These are phyloP conservation scores for Drosophila tani DNA, from an alignment of 1,140 invertebrate species.

Conservation along the genomic window DNA sequence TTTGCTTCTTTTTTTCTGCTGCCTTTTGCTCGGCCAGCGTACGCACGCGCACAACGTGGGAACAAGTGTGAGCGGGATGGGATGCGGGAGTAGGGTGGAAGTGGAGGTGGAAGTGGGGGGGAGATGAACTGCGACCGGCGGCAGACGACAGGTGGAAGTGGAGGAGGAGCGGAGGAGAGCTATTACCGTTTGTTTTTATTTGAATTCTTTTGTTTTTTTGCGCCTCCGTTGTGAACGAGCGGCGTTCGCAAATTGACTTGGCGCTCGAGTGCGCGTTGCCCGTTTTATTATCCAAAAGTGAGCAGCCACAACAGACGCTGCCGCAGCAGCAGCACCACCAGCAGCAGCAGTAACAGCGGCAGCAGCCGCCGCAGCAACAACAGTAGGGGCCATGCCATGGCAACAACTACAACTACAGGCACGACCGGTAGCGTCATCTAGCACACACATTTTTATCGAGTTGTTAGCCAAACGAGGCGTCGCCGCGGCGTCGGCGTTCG, in stretches of 20 bases:
- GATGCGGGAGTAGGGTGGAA: neutral
- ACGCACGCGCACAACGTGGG: conserved; percentile 51
- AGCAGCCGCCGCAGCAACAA: conserved; percentile 24
- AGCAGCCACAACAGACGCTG: conserved; percentile 58
- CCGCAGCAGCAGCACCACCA: conserved; percentile 35
- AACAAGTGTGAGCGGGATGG: conserved; percentile 24
- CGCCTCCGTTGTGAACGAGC: conserved; percentile 74
- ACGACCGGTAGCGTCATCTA: conserved; percentile 75
- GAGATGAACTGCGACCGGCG: conserved; percentile 13
- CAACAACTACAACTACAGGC: conserved; percentile 32
- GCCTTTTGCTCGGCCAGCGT: conserved; percentile 30
- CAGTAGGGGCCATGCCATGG: conserved; percentile 18
- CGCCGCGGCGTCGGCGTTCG: conserved; percentile 46
- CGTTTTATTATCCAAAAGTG: conserved; percentile 82
- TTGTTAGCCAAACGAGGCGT: conserved; percentile 64
- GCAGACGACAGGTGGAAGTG: conserved; percentile 1
- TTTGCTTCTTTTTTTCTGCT: conserved; percentile 16
- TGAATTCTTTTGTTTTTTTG: conserved; percentile 47
- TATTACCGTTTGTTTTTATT: conserved; percentile 56
- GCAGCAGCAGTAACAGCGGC: conserved; percentile 11
- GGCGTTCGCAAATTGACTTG: conserved; percentile 82
- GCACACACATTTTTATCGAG: conserved; percentile 78
- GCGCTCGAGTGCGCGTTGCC: conserved; percentile 80
- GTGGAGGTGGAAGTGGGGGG: neutral
- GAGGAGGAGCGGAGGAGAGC: conserved; percentile 6